Evolutionary conservation across 2,113 vertebrate species (phyloP).

Genomic region (Lepus europaeus): DNA sequence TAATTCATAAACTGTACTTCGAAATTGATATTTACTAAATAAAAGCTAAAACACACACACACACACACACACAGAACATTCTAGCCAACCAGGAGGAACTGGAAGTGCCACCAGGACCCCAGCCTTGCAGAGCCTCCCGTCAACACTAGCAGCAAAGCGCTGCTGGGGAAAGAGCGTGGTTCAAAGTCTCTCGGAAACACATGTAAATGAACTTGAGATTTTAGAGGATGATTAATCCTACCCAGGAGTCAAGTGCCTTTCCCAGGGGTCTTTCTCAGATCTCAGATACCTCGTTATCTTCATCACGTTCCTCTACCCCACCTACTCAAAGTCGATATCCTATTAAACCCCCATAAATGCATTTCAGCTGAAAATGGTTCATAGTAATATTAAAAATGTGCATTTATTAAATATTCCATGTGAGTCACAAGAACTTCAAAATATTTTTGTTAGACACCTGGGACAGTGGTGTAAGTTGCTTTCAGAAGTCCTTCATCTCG

Average conservation of each 20-base stretch:
- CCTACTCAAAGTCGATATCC: conserved; percentile 37
- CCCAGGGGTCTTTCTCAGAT: conserved; percentile 66
- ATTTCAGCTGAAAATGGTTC: conserved; percentile 67
- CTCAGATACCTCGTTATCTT: conserved; percentile 62
- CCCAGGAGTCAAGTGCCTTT: conserved; percentile 57
- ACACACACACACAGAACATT: conserved; percentile 17
- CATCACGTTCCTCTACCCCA: not conserved
- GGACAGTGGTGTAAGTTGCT: not conserved
- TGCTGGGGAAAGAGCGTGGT: conserved; percentile 22
- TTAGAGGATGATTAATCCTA: conserved; percentile 65
- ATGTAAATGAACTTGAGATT: conserved; percentile 76
- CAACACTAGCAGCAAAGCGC: conserved; percentile 67
- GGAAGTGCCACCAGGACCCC: conserved; percentile 43
- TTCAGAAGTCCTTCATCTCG: conserved; percentile 30
- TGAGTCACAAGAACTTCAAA: conserved; percentile 63
- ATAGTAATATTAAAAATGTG: conserved; percentile 53
- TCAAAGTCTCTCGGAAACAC: conserved; percentile 59
- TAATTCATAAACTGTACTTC: no score
- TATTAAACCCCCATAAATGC: conserved; percentile 66
- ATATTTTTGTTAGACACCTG: conserved; percentile 54
- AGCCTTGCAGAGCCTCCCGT: conserved; percentile 38
- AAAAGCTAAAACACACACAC: no score
- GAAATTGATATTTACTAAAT: no score
- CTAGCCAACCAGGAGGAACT: conserved; percentile 35
- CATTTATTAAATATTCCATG: conserved; percentile 63